Base-by-base conservation (phyloP, 2,797 vertebrate genomes). In the Scolopax bukidnonensis region DNA sequence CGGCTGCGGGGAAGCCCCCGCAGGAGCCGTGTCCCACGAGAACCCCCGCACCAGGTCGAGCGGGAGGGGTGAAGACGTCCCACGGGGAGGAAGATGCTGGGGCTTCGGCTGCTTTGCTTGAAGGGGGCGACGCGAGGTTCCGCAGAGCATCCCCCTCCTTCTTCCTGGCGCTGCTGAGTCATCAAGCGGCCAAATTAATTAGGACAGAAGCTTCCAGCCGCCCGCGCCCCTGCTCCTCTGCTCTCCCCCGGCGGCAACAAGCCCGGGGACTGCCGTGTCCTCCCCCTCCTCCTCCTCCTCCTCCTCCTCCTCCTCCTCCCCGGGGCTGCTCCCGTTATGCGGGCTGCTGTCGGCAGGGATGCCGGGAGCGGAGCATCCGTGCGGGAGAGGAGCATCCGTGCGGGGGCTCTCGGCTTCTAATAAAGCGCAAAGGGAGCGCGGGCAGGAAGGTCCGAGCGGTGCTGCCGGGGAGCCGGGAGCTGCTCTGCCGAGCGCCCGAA, bases 211-310 rank as follows among this genome's bases (percentile, higher is more conserved):
- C 38, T 56, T 30, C 16, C 18, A 8, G 91, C 56, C 5, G 2
- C 59, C 33, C 2, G 2, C 5, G 4, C 5, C n/a, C 32, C 51
- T 5, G 16, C 21, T 24, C 30, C 20, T 38, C 40, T 2, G 23
- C 15, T 27, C 41, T 59, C 33, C 36, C 28, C 12, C 0, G 69
- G 0, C 32, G 0, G 45, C 53, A 48, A 6, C 6, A 0, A 69
- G 61, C 27, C 20, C 38, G 0, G 1, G 91, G 2, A 1, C 16
- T 0, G 80, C 87, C 6, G 2, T 1, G 3, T 30, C 40, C 68
- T 32, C 41, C 41, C 15, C 20, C 51, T 63, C 36, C 32, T 19
- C 8, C 36, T 36, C 36, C 36, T n/a, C n/a, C n/a, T n/a, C n/a
- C n/a, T 30, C 40, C 68, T 32, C 41, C 41, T 41, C 20, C 51